Base-by-base conservation (phyloP, 1,140 invertebrate genomes). In the Magallana gigas region DNA sequence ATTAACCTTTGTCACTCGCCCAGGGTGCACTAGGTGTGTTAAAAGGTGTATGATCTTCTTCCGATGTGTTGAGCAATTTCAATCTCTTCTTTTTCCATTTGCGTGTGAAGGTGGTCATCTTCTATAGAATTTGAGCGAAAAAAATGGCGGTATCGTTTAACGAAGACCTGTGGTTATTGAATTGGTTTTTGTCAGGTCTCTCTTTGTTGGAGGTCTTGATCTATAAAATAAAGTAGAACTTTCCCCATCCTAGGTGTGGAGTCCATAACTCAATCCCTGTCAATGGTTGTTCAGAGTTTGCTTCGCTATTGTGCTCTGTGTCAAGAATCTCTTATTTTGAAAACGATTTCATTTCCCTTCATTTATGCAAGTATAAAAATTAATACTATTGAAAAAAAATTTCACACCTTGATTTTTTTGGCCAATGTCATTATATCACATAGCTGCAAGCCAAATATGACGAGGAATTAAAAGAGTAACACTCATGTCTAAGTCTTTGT, bases 1-100 rank as follows among this genome's bases (percentile, higher is more conserved):
- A 88, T 88, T 85, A 88, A 80, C 87, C 76, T 80, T 88, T 88
- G 84, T 88, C 23, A 29, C 59, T 68, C 87, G 85, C 87, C 87
- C 60, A 80, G 84, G 83, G 87, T 83, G 81, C 68, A 11, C 23
- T 76, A 9, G 68, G 68, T 76, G 68, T 76, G 68, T 76, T 76
- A 76, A 76, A 76, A 76, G 23, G 23, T 29, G 68, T 76, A 29
- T 18, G 68, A 36, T 76, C 68, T 76, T 76, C 68, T 76, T 76
- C 68, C 68, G 68, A 76, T 23, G 36, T 76, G 68, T 76, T 76
- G 68, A 76, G 68, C 68, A 76, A 76, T 76, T 48, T 76, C 68
- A 76, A 76, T 36, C 18, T 76, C 23, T 18, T 12, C 23, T 48
- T 48, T 48, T 76, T 23, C 23, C 68, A 36, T 76, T 29, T 14